phyloP scores from a whole-genome alignment of 2,797 vertebrate species.

The Crypturellus tataupa region DNA sequence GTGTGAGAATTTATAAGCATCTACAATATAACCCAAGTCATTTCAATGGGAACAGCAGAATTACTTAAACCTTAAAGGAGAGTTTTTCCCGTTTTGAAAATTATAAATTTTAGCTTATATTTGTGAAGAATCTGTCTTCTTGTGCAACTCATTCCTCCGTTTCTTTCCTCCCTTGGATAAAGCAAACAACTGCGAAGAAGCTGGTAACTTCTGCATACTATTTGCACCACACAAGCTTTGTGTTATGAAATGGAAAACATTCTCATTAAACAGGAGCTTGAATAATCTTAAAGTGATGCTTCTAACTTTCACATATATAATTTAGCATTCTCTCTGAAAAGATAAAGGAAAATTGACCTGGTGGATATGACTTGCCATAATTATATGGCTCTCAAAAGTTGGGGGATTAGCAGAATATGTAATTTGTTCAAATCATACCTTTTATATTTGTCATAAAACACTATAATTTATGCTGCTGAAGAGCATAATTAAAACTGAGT shows the following conservation, averaged over 20 bases:
- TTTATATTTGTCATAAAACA: constrained; percentile 6
- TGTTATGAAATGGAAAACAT: background rate
- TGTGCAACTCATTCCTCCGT: background rate
- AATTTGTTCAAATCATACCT: constrained; percentile 39
- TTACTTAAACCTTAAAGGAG: background rate
- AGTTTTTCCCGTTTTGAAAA: background rate
- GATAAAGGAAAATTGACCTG: constrained; percentile 1
- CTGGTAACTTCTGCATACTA: background rate
- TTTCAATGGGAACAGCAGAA: background rate
- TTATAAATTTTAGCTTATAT: background rate
- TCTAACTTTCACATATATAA: background rate
- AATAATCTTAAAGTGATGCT: background rate
- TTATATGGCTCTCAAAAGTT: constrained; percentile 28
- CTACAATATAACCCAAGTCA: background rate
- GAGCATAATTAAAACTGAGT: constrained; percentile 20
- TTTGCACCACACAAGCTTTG: background rate
- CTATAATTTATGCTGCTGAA: constrained; percentile 34
- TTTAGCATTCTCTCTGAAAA: background rate
- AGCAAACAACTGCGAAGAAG: background rate
- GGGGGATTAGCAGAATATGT: constrained; percentile 18
- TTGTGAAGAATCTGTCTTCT: background rate
- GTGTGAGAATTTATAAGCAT: background rate
- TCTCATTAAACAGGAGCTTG: constrained; percentile 7
- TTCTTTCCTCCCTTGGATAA: background rate
- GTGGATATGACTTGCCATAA: constrained; percentile 3